phyloP scores from a whole-genome alignment of 2,113 vertebrate genomes.

The Martes martes region DNA sequence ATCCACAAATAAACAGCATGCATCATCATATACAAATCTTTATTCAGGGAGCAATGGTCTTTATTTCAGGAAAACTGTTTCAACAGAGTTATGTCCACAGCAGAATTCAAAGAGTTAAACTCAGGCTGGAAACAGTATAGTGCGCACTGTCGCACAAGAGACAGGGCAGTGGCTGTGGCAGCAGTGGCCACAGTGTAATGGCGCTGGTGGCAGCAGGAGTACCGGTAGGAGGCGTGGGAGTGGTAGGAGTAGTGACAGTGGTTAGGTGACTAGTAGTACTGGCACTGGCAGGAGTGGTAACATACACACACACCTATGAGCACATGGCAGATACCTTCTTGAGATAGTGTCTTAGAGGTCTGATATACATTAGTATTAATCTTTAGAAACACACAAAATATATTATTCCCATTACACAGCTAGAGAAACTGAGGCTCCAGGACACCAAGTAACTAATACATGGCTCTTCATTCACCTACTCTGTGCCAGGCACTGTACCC shows the following conservation, averaged over 20 bases:
- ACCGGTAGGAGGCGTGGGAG: accelerated
- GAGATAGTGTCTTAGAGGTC: neutral
- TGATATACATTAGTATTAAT: neutral
- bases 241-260: accelerated
- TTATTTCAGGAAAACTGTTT: constrained; percentile 4
- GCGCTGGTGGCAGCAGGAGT: accelerated
- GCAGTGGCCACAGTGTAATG: accelerated
- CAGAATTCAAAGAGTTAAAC: neutral
- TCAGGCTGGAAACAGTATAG: neutral
- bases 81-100: neutral
- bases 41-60: neutral
- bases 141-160: neutral
- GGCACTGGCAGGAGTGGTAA: neutral
- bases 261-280: neutral
- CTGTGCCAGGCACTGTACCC: neutral
- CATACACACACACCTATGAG: neutral
- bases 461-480: neutral
- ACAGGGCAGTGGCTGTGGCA: neutral
- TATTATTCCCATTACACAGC: neutral
- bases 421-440: neutral
- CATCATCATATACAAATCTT: neutral
- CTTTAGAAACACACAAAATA: neutral
- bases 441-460: neutral
- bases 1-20: neutral
- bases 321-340: neutral